Base-by-base conservation (phyloP, 2,888 invertebrate species). In the Agonopterix alstromeriana region DNA sequence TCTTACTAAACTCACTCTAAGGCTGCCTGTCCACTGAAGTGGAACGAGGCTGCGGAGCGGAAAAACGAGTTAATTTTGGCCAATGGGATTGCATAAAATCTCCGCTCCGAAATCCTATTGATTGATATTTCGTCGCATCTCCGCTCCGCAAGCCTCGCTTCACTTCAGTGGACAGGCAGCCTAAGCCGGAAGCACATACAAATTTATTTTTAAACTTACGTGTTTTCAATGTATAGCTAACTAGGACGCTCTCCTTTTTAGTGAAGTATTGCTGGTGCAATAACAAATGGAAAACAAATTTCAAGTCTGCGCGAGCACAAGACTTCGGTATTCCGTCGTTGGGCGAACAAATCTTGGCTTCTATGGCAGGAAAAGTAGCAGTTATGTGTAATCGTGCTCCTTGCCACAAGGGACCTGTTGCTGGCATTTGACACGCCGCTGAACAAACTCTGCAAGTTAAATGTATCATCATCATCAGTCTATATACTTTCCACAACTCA, bases 381-480 rank as follows among this genome's bases (percentile, higher is more conserved):
- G 76, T 61, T 0, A 72, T 10, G 53, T 77, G 73, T 0, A 74
- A 52, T 0, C 75, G 73, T 0, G 82, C 70, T 1, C 67, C 77
- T 10, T 68, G 67, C 73, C 73, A 77, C 8, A 85, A 55, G 0
- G 70, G 58, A 0, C 77, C 77, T 0, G 50, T 42, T 0, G 62
- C 56, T 0, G 77, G 78, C 60, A 85, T 56, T 48, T 86, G 85
- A 36, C 79, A 77, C 1, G 84, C 86, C 0, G 86, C 87, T 2
- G 77, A 68, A 48, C 84, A 86, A 1, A 86, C 84, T 49, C 87
- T 86, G 63, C 10, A 43, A 36, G 36, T 11, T 38, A 38, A n/a
- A 4, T 1, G 3, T 38, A 38, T 38, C n/a, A 38, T n/a, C 3
- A 38, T 38, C 38, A 27, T 27, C 27, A 7, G 27, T 4, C 17